A percentile compares a stretch with the other conserved stretches of the same genome.
These are phyloP conservation scores for Serrognathus titanus DNA, from an alignment of 2,888 invertebrate species.

Conservation along the genomic window DNA sequence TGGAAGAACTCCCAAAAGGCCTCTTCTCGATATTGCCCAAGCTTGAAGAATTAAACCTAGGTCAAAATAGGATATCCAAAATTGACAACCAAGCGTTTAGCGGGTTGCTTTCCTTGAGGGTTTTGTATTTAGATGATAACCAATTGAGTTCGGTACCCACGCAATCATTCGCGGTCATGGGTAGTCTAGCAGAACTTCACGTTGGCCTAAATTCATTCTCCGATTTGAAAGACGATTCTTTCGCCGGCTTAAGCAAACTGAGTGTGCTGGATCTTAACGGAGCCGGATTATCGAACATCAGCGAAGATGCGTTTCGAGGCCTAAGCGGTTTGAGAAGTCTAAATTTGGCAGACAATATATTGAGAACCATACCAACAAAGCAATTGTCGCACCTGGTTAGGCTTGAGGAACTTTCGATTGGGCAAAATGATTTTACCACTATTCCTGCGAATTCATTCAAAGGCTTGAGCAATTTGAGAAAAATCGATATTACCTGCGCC, in stretches of 20 bases:
- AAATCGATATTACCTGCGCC: conserved; percentile 76
- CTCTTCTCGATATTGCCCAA: conserved; percentile 71
- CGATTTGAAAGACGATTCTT: conserved; percentile 71
- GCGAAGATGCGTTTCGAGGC: conserved; percentile 71
- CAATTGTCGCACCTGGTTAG: conserved; percentile 69
- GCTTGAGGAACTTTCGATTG: conserved; percentile 76
- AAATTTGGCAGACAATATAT: conserved; percentile 76
- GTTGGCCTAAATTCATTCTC: conserved; percentile 81
- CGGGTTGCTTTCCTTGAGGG: conserved; percentile 70
- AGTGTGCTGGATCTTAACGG: conserved; percentile 76
- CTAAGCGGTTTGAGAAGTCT: conserved; percentile 71
- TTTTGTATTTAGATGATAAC: conserved; percentile 82
- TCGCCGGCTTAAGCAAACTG: conserved; percentile 71
- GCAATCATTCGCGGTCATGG: conserved; percentile 66
- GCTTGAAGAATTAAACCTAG: conserved; percentile 81
- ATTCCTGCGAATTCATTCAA: conserved; percentile 72
- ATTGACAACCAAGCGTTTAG: conserved; percentile 76
- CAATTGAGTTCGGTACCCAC: conserved; percentile 75
- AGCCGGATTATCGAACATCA: conserved; percentile 76
- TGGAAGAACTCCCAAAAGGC: conserved; percentile 73
- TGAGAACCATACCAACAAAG: conserved; percentile 70
- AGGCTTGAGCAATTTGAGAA: conserved; percentile 72
- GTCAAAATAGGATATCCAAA: conserved; percentile 78
- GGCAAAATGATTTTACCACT: conserved; percentile 75
- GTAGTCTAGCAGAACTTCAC: conserved; percentile 78